phyloP scores from a whole-genome alignment of 37 sponge, comb jelly and placozoan genomes.

The Diacarnus erythraeanus region DNA sequence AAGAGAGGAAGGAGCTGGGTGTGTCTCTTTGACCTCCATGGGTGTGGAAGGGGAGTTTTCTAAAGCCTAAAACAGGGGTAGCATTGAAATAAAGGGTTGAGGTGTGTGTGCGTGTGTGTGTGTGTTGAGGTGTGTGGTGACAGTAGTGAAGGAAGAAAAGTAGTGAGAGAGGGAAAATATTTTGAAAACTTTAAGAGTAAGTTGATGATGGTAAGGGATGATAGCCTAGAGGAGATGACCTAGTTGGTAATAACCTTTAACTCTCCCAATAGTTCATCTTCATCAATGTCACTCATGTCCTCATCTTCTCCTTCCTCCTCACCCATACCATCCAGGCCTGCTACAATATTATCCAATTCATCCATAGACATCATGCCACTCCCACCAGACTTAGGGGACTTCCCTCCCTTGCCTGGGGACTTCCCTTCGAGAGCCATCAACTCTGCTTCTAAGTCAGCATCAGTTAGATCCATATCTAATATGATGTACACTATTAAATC shows the following conservation, averaged over 20 bases:
- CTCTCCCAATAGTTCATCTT: conserved; percentile 50
- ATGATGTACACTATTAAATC: not conserved
- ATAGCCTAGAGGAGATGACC: too few relatives aligned
- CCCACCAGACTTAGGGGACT: conserved; percentile 25
- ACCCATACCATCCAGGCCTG: conserved; percentile 36
- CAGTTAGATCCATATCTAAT: conserved; percentile 38
- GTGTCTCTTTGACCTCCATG: not conserved
- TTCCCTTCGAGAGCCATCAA: conserved; percentile 69
- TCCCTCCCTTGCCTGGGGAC: conserved; percentile 21
- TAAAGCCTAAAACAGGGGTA: not conserved
- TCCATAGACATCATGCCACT: conserved; percentile 15
- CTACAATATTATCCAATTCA: conserved; percentile 50
- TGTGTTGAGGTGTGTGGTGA: too few relatives aligned
- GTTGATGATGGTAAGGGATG: too few relatives aligned
- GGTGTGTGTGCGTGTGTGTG: too few relatives aligned
- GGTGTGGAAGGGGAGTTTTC: not conserved
- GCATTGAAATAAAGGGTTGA: too few relatives aligned
- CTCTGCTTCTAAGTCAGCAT: conserved; percentile 84
- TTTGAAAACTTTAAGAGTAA: too few relatives aligned
- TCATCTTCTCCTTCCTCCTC: conserved; percentile 41
- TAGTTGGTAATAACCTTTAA: conserved; percentile 33
- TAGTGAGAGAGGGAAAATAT: too few relatives aligned
- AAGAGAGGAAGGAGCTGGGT: not conserved
- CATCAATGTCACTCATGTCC: conserved; percentile 31
- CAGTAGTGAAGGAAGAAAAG: too few relatives aligned